Conservation (phyloP, 2,888 invertebrate genomes). For the Chaetoderma sp. region DNA sequence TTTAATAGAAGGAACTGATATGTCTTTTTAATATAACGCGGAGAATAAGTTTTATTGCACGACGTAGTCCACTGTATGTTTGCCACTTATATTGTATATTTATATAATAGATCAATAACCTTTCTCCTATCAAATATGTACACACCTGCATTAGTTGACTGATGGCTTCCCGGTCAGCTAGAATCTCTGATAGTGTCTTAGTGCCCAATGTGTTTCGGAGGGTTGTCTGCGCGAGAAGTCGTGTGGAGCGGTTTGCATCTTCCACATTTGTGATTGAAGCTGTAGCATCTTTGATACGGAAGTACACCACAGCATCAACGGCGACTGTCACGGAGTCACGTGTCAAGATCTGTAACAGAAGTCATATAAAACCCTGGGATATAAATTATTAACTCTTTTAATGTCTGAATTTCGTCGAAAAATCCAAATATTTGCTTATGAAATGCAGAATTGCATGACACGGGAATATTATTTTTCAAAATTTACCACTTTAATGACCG, state of each 20-base stretch:
- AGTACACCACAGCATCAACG: constrained; percentile 46
- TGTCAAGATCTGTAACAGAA: constrained; percentile 35
- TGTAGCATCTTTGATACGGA: constrained; percentile 38
- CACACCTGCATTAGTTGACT: constrained; percentile 36
- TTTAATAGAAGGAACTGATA: no score
- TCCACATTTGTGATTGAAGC: constrained; percentile 44
- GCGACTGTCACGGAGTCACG: constrained; percentile 45
- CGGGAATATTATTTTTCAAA: no score
- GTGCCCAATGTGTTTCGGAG: constrained; percentile 41
- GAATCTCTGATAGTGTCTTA: constrained; percentile 32
- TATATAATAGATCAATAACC: no score
- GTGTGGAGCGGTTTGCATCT: constrained; percentile 39
- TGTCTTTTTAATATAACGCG: no score
- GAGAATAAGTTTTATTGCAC: no score
- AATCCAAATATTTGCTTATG: no score
- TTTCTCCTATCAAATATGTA: no score
- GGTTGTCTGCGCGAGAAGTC: constrained; percentile 40
- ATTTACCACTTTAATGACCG: no score
- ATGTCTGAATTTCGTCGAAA: no score
- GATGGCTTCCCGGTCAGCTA: constrained; percentile 42
- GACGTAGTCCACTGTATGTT: no score
- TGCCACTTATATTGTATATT: no score
- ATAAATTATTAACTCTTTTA: not conserved
- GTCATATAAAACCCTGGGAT: not conserved
- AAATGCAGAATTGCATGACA: no score